phyloP scores from a whole-genome alignment of 1,140 invertebrate genomes.

The Drosophila melanogaster region Release_6_plus_ISO1_MT NT_037436.4:21590001-21590500 shows the following conservation, averaged over 20 bases:
- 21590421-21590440: conserved; percentile 74
- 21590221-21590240: neutral
- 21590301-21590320: conserved; percentile 45
- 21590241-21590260: neutral
- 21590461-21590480: conserved; percentile 12
- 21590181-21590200: conserved; percentile 76
- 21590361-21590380: conserved; percentile 75
- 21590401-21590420: conserved; percentile 66
- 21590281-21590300: conserved; percentile 39
- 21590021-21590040: conserved; percentile 55
- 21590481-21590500: too few species aligned
- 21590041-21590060: conserved; percentile 62
- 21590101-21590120: conserved; percentile 71
- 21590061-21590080: conserved; percentile 84
- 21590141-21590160: conserved; percentile 60
- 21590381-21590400: conserved; percentile 84
- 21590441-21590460: conserved; percentile 32
- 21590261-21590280: conserved; percentile 41
- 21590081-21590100: conserved; percentile 83
- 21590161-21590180: conserved; percentile 67
- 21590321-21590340: conserved; percentile 62
- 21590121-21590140: conserved; percentile 79
- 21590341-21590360: conserved; percentile 81
- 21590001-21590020: conserved; percentile 33
- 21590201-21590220: conserved; percentile 38